A percentile compares a stretch with the other conserved stretches of the same genome.
These are phyloP conservation scores for Rhaphigaster nebulosa DNA, from an alignment of 2,888 invertebrate genomes.

Conservation along the genomic window DNA sequence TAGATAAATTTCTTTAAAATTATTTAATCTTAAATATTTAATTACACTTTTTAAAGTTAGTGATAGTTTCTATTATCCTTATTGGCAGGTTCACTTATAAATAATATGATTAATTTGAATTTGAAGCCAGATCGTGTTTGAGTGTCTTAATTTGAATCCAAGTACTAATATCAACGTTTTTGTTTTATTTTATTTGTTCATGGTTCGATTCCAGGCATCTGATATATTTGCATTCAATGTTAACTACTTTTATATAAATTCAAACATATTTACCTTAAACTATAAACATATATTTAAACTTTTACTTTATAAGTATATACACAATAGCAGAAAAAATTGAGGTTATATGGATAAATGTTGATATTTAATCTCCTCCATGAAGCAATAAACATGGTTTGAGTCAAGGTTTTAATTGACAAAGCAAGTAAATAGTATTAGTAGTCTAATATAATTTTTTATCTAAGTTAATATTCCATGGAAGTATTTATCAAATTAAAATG, in stretches of 20 bases:
- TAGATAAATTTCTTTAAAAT: not conserved
- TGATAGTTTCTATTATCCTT: not conserved
- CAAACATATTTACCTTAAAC: not conserved
- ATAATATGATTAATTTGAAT: not conserved
- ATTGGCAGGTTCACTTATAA: not conserved
- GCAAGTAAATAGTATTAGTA: not conserved
- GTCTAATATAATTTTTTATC: not conserved
- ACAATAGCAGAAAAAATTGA: conserved; percentile 49
- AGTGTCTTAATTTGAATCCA: not conserved
- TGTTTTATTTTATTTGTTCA: not conserved
- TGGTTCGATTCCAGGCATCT: not conserved
- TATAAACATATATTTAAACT: not conserved
- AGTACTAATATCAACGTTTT: not conserved
- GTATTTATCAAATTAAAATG: not conserved
- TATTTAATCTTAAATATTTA: not conserved
- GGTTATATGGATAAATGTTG: not conserved
- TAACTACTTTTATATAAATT: not conserved
- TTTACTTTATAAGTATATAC: not conserved
- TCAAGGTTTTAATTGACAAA: not conserved
- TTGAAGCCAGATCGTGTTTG: not conserved
- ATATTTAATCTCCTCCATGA: conserved; percentile 13
- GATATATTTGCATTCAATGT: not conserved
- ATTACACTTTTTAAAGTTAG: not conserved
- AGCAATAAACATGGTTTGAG: conserved; percentile 25
- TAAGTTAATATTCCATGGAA: not conserved